Percentiles rank a stretch among this genome's conserved stretches.
Evolutionary conservation across 2,113 vertebrate genomes (phyloP).

Genomic region (Hippocampus mohnikei): DNA sequence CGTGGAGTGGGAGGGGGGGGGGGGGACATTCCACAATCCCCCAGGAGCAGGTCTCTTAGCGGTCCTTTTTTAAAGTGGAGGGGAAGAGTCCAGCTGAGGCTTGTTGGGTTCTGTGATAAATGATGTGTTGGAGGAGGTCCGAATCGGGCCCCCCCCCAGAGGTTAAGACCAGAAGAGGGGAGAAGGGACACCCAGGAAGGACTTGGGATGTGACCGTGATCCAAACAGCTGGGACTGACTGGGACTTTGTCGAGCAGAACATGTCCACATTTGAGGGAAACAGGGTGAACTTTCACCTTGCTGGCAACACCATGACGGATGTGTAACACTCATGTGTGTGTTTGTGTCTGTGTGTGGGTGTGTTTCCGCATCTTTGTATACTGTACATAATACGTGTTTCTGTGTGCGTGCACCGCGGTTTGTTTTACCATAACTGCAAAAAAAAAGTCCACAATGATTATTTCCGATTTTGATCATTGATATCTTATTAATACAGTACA

Average conservation of each 20-base stretch:
- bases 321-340: not conserved
- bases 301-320: slow-evolving; percentile 1
- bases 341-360: not conserved
- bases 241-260: slow-evolving; percentile 44
- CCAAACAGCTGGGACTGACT: slow-evolving; percentile 69
- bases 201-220: slow-evolving; percentile 43
- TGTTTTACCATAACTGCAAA: too few species aligned
- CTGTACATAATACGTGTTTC: too few species aligned
- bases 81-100: slow-evolving; percentile 54
- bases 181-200: slow-evolving; percentile 52
- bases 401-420: too few species aligned
- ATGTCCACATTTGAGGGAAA: slow-evolving; percentile 6
- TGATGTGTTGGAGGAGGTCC: slow-evolving; percentile 55
- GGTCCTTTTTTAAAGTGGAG: slow-evolving; percentile 45
- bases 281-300: slow-evolving; percentile 21
- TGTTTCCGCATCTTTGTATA: not conserved
- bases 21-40: slow-evolving; percentile 53
- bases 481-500: too few species aligned
- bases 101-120: slow-evolving; percentile 34
- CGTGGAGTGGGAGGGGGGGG: too few species aligned
- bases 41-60: slow-evolving; percentile 55
- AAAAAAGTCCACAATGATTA: too few species aligned
- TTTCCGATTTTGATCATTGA: too few species aligned
- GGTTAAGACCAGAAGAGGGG: slow-evolving; percentile 40
- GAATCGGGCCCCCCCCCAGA: slow-evolving; percentile 28